A percentile compares a stretch with the other conserved stretches of the same genome.
phyloP scores from a whole-genome alignment of 2,888 invertebrate species.

The Encarsia formosa region DNA sequence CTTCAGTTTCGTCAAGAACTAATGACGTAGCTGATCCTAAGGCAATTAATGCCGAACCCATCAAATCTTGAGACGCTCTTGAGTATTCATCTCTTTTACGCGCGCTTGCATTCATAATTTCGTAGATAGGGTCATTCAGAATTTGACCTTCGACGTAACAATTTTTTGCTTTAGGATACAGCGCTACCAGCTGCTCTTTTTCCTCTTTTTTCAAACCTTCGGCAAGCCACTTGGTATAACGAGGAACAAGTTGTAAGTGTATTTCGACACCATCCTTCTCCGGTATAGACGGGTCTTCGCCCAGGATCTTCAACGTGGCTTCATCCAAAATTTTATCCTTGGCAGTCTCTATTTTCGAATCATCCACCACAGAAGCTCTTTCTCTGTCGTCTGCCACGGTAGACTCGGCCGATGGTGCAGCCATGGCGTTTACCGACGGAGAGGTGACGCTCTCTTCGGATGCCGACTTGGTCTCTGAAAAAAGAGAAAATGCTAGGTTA shows the following conservation, averaged over 20 bases:
- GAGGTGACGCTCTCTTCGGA: no score
- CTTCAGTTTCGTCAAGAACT: neutral
- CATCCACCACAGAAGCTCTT: no score
- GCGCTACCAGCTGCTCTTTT: neutral
- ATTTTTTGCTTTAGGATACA: neutral
- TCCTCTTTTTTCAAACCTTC: neutral
- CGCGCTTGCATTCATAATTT: neutral
- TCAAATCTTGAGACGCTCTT: neutral
- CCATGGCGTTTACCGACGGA: no score
- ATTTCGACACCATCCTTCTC: constrained; percentile 14
- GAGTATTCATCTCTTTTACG: neutral
- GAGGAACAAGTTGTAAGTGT: constrained; percentile 16
- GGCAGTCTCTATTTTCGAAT: neutral
- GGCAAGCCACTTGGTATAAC: constrained; percentile 22
- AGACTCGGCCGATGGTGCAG: no score
- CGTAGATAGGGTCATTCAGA: neutral
- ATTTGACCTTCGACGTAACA: neutral
- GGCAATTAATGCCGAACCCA: neutral
- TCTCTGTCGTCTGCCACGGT: no score
- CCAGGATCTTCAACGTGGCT: constrained; percentile 18
- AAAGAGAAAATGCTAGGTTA: neutral
- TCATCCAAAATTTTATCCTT: constrained; percentile 8
- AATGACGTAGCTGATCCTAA: neutral
- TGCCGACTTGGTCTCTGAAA: no score
- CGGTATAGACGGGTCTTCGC: constrained; percentile 11